phyloP scores from a whole-genome alignment of 2,797 vertebrate genomes.

The Heterohyrax brucei region DNA sequence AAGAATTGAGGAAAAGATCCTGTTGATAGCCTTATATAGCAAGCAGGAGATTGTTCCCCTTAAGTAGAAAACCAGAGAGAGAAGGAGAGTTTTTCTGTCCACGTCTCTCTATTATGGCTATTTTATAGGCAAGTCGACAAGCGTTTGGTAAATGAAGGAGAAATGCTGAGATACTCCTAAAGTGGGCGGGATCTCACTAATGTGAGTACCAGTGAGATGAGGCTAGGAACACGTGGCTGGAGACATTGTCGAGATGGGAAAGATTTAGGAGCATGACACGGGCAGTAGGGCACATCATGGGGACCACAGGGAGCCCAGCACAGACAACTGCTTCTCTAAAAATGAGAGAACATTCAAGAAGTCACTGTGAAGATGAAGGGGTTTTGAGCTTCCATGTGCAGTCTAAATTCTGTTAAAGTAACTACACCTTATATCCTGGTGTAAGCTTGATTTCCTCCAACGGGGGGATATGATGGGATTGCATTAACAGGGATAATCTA shows the following conservation, averaged over 20 bases:
- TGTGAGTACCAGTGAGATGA: neutral
- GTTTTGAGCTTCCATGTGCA: neutral
- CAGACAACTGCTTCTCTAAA: slow-evolving; percentile 18
- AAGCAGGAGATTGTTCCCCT: neutral
- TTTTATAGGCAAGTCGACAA: neutral
- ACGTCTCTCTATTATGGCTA: neutral
- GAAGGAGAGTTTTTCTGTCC: neutral
- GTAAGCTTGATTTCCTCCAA: slow-evolving; percentile 18
- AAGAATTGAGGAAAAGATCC: slow-evolving; percentile 8
- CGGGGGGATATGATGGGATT: neutral
- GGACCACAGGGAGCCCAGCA: neutral
- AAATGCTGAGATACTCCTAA: neutral
- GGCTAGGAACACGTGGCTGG: neutral
- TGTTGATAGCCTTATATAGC: neutral
- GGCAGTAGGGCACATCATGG: neutral
- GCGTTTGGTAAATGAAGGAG: slow-evolving; percentile 34
- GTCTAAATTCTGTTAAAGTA: slow-evolving; percentile 51
- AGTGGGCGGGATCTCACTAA: neutral
- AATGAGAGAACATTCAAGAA: neutral
- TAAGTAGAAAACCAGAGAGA: neutral
- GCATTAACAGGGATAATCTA: slow-evolving; percentile 27
- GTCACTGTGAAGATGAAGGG: neutral
- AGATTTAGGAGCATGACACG: neutral
- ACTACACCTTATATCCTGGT: neutral
- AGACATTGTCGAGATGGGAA: neutral